phyloP scores from a whole-genome alignment of 2,888 invertebrate genomes.

The Lasioglossum villosulum region DNA sequence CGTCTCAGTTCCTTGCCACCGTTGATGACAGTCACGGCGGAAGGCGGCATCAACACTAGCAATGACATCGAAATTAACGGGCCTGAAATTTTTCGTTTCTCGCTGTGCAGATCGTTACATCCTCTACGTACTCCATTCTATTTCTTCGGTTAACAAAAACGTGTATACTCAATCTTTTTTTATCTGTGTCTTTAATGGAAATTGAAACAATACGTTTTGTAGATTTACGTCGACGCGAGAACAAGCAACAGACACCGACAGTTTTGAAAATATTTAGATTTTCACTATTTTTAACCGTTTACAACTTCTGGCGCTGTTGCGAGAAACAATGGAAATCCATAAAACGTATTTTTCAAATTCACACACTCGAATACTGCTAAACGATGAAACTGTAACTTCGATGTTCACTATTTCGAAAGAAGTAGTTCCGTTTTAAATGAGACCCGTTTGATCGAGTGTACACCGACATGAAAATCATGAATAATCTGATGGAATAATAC shows the following conservation, averaged over 20 bases:
- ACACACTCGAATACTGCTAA: not conserved
- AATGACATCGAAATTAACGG: not conserved
- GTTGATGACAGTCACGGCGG: conserved; percentile 22
- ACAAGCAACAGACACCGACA: not conserved
- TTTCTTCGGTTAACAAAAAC: not conserved
- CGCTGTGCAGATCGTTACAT: not conserved
- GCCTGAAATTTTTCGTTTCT: not conserved
- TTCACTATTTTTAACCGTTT: not conserved
- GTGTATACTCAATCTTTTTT: not conserved
- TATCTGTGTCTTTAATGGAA: not conserved
- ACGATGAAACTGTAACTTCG: not conserved
- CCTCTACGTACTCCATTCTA: not conserved
- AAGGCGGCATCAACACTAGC: not conserved
- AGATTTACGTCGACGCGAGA: not conserved
- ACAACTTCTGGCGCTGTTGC: not conserved
- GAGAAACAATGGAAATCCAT: not conserved
- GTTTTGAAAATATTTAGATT: not conserved
- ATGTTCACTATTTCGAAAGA: not conserved
- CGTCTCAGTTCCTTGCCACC: conserved; percentile 7
- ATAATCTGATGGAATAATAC: not conserved
- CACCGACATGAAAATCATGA: not conserved
- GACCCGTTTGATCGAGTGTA: not conserved
- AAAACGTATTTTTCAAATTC: not conserved
- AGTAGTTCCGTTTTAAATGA: not conserved
- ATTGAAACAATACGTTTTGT: not conserved